phyloP scores from a whole-genome alignment of 2,113 vertebrate species.

The Calyptommatus sinebrachiatus region DNA sequence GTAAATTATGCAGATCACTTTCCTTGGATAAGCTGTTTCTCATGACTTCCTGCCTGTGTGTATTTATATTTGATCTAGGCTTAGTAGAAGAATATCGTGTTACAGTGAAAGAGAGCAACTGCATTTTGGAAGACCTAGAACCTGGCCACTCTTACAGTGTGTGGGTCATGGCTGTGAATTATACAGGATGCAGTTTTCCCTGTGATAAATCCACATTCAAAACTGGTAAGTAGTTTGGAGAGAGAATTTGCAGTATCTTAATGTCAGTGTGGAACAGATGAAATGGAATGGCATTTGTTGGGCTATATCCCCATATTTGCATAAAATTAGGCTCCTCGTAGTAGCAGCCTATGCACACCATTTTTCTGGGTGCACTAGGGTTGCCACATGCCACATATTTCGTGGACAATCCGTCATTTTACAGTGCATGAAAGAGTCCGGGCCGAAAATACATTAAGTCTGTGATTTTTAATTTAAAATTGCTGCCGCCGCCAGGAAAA shows the following conservation, averaged over 20 bases:
- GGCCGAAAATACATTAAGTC: too few species aligned
- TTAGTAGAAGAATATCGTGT: constrained; percentile 93
- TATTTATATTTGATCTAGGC: constrained; percentile 65
- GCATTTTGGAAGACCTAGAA: constrained; percentile 92
- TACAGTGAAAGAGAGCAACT: constrained; percentile 95
- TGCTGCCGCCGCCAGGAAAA: too few species aligned
- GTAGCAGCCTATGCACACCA: neutral
- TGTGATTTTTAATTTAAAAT: too few species aligned
- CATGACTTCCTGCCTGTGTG: constrained; percentile 2
- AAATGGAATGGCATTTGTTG: neutral
- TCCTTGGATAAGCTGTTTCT: neutral
- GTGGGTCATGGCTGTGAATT: constrained; percentile 97
- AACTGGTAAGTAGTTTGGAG: constrained; percentile 80
- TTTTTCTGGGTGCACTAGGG: too few species aligned
- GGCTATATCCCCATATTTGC: neutral
- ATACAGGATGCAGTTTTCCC: constrained; percentile 91
- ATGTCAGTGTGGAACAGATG: neutral
- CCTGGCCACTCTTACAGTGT: constrained; percentile 89
- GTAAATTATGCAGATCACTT: neutral
- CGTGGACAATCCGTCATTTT: too few species aligned
- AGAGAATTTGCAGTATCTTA: neutral
- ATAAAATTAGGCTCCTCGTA: neutral
- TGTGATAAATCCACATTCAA: constrained; percentile 87
- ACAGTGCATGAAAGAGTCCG: too few species aligned
- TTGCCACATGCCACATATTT: too few species aligned